phyloP scores from a whole-genome alignment of 2,113 vertebrate genomes.

The Zeus faber region DNA sequence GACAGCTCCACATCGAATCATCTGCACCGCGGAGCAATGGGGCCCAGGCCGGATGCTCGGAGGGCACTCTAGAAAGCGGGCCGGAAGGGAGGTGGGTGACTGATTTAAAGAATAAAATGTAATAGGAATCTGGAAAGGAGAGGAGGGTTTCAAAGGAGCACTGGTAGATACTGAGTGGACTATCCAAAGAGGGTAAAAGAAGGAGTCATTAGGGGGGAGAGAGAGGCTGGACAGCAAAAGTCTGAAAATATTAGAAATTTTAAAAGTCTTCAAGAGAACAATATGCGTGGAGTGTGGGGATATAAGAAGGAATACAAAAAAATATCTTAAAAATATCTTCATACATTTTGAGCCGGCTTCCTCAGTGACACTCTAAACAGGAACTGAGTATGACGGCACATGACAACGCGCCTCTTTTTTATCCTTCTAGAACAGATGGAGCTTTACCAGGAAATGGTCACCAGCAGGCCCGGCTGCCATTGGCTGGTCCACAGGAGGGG shows the following conservation, averaged over 20 bases:
- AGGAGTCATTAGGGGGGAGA: neutral
- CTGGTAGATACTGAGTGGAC: no score
- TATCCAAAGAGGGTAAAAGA: neutral
- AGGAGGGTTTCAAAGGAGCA: no score
- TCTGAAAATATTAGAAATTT: neutral
- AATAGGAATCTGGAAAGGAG: neutral
- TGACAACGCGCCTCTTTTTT: neutral
- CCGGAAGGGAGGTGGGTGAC: neutral
- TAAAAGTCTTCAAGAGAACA: no score
- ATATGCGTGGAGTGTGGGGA: no score
- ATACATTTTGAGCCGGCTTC: neutral
- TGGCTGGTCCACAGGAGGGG: constrained; percentile 25
- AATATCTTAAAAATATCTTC: no score
- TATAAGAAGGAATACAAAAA: no score
- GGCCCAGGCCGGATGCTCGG: constrained; percentile 15
- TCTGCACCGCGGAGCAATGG: constrained; percentile 25
- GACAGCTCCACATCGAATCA: constrained; percentile 38
- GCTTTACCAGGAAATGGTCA: constrained; percentile 35
- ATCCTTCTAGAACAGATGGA: constrained; percentile 9
- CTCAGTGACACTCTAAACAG: constrained; percentile 13
- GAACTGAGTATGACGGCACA: constrained; percentile 4
- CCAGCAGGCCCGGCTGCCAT: constrained; percentile 20
- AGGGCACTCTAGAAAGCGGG: neutral
- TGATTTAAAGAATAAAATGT: neutral
- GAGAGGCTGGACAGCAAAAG: constrained; percentile 12